Evolutionary conservation across 2,888 invertebrate genomes (phyloP), one percentile per base, ranked within the genome.

Genomic region (Buathra laborator): DNA sequence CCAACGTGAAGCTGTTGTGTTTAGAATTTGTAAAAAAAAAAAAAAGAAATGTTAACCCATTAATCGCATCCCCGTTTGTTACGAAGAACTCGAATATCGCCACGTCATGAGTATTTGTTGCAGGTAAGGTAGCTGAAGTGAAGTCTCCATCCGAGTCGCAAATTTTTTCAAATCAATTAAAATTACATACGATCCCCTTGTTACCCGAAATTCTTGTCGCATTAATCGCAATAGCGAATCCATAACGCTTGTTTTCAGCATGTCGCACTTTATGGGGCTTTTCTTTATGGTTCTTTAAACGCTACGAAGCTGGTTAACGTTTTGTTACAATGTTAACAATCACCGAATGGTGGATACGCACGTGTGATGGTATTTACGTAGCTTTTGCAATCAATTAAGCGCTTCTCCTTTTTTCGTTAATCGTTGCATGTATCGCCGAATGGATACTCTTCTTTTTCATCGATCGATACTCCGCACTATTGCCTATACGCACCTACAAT

Each of bases 21-120:
- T 85, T 48, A 32, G 53, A 62, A 56, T 64, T 86, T 88, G 51
- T 82, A 71, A 72, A 77, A 51, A 24, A 88, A 37, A 32, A 59
- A 59, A 10, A 7, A 32, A 62, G 4, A 62, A 5, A 32, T 32
- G 9, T 53, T 90, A 89, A 91, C 84, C 81, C 79, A 90, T 90
- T 91, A 92, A 92, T 90, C 89, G 91, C 89, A 92, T 85, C 89
- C 83, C 79, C 56, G 81, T 87, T 80, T 87, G 78, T 84, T 68
- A 77, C 62, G 29, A 51, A 83, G 53, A 74, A 82, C 74, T 78
- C 81, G 78, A 85, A 75, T 75, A 77, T 71, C 74, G 74, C 62
- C 81, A 51, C 29, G 76, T 51, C 64, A 76, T 76, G 66, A 76
- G 64, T 82, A 76, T 46, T 72, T 85, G 48, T 62, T 76, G 51